Base-by-base conservation (phyloP, 1,140 invertebrate genomes). In the Amyelois transitella region DNA sequence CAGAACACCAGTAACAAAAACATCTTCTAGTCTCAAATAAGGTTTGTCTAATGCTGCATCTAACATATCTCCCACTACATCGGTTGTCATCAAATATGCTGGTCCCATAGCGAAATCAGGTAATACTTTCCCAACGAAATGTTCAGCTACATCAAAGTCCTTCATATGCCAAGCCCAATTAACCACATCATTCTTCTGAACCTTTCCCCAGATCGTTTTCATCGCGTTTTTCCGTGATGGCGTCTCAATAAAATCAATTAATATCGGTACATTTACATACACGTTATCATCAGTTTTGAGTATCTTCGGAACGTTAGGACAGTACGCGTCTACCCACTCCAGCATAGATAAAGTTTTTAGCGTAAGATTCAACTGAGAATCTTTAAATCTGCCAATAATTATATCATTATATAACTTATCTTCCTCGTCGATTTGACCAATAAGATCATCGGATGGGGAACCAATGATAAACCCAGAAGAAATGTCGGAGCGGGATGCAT, bases 241-340 rank as follows among this genome's bases (percentile, higher is more conserved):
- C 54, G 91, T 92, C 43, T 91, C 89, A 22, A 94, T 89, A 73
- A 96, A 96, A 6, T 80, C 78, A 21, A 96, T 82, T 32, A 97
- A 83, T 25, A 92, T 91, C 43, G 92, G 93, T 58, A 97, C 91
- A 84, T 97, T 96, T 43, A 97, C 95, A 72, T 96, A 96, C 95
- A 97, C 96, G 80, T 97, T 96, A 79, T 97, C 96, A 74, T 97
- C 96, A 0, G 95, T 96, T 88, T 97, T 97, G 19, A 97, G 88
- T 48, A 97, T 81, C 66, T 93, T 96, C 58, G 90, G 91, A 24
- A 92, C 93, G 53, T 91, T 90, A 12, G 93, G 91, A 77, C 96
- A 97, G 72, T 95, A 94, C 50, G 90, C 92, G 69, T 94, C 92
- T 0, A 93, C 91, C 96, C 95, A 96, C 77, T 97, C 95, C 44